Evolutionary conservation across 1,140 invertebrate genomes (phyloP).

Genomic region (Ditylenchus dipsaci): DNA sequence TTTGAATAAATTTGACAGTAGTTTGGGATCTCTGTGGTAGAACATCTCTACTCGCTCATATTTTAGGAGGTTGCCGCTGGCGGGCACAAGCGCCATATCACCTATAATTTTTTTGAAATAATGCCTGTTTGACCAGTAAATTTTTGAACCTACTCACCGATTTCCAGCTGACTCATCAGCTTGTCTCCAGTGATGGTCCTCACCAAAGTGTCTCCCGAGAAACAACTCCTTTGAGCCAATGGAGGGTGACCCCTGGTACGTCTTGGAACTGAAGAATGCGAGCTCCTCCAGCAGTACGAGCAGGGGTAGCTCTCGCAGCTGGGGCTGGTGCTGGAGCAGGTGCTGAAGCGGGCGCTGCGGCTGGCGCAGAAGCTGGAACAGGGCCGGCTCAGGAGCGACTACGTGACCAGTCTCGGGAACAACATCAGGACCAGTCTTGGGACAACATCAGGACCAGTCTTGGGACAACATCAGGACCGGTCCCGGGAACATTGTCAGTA

Average conservation of each 20-base stretch:
- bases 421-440: no score
- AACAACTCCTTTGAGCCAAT: constrained; percentile 27
- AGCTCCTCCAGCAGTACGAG: not conserved
- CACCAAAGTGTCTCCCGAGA: constrained; percentile 42
- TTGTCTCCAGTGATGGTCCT: constrained; percentile 30
- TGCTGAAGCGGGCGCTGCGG: not conserved
- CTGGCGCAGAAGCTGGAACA: not conserved
- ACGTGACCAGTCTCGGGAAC: no score
- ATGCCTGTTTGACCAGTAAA: not conserved
- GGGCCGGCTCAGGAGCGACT: no score
- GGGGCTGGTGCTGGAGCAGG: not conserved
- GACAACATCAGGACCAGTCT: no score
- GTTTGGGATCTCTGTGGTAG: constrained; percentile 45
- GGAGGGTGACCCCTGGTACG: not conserved
- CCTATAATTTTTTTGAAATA: not conserved
- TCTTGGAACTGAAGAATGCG: constrained; percentile 2
- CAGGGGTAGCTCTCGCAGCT: not conserved
- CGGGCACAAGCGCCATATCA: constrained; percentile 38
- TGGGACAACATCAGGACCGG: no score
- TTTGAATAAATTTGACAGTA: constrained; percentile 22
- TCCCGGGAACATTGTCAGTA: no score
- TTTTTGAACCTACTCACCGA: constrained; percentile 30
- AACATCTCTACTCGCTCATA: constrained; percentile 49
- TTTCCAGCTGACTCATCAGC: constrained; percentile 38
- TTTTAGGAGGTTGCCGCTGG: constrained; percentile 27